phyloP scores from a whole-genome alignment of 2,888 invertebrate species.

The Thecophora atra region DNA sequence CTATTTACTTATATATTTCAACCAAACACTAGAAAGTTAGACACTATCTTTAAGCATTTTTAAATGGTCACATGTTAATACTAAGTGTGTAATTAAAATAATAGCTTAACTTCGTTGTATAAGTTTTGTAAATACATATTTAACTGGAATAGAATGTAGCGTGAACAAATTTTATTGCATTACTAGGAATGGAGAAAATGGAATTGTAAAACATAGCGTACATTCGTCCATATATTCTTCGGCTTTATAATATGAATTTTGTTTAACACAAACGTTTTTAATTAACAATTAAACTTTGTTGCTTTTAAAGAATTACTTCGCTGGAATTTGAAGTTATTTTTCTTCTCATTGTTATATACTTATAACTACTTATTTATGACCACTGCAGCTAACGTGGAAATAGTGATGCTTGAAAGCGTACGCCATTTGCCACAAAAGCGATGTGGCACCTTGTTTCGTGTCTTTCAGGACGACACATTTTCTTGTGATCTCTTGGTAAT shows the following conservation, averaged over 20 bases:
- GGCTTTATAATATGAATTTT: neutral
- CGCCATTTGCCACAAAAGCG: neutral
- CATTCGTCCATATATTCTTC: neutral
- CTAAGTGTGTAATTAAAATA: slow-evolving; percentile 3
- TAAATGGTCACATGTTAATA: slow-evolving; percentile 4
- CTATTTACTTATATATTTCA: slow-evolving; percentile 7
- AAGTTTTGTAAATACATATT: slow-evolving; percentile 36
- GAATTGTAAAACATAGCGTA: neutral
- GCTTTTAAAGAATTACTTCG: too few relatives aligned
- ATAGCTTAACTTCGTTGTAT: slow-evolving; percentile 28
- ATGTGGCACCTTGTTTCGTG: neutral
- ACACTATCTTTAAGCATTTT: slow-evolving; percentile 30
- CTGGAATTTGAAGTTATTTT: neutral
- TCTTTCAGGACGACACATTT: slow-evolving; percentile 13
- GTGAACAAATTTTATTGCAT: neutral
- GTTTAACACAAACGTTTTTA: neutral
- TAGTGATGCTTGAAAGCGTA: neutral
- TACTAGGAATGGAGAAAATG: neutral
- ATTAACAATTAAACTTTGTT: too few relatives aligned
- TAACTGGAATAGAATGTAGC: too few relatives aligned
- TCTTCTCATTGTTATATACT: neutral
- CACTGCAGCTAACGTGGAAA: slow-evolving; percentile 20
- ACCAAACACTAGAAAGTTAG: slow-evolving; percentile 19
- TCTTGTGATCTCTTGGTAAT: slow-evolving; percentile 29
- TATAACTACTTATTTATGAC: neutral